A percentile compares a stretch with the other conserved stretches of the same genome.
phyloP scores from a whole-genome alignment of 2,888 invertebrate species.

The Tetranychus piercei region DNA sequence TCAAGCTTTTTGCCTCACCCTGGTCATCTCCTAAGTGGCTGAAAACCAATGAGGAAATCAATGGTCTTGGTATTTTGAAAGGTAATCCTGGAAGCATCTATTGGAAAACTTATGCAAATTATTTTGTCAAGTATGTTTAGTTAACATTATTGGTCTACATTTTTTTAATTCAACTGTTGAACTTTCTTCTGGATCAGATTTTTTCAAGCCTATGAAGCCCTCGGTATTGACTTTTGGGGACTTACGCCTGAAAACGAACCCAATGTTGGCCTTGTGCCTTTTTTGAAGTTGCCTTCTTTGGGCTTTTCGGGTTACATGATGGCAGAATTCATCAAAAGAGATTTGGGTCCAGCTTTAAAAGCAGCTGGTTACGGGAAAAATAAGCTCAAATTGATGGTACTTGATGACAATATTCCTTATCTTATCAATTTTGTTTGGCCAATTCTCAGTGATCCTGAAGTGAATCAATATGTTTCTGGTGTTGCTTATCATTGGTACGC shows the following conservation, averaged over 20 bases:
- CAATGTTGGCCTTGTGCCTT: constrained; percentile 34
- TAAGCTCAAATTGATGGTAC: constrained; percentile 47
- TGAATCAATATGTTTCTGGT: constrained; percentile 43
- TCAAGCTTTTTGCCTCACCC: constrained; percentile 36
- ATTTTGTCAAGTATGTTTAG: constrained; percentile 45
- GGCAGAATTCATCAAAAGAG: constrained; percentile 47
- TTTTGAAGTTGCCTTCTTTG: constrained; percentile 35
- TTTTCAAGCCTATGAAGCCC: constrained; percentile 50
- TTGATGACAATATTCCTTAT: constrained; percentile 43
- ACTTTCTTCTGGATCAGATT: constrained; percentile 39
- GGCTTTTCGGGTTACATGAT: constrained; percentile 30
- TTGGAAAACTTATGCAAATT: constrained; percentile 61
- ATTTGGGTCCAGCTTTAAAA: constrained; percentile 55
- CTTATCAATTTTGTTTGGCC: neutral
- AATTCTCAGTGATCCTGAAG: constrained; percentile 27
- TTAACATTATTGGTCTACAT: neutral
- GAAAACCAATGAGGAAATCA: constrained; percentile 38
- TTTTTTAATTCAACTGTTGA: neutral
- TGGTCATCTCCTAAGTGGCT: constrained; percentile 43
- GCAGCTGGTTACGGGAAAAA: constrained; percentile 38
- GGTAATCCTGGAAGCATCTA: constrained; percentile 34
- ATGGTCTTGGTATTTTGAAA: constrained; percentile 35
- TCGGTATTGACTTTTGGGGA: constrained; percentile 50
- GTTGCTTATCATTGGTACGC: constrained; percentile 67
- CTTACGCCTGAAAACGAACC: constrained; percentile 78